Evolutionary conservation across 2,888 invertebrate species (phyloP), one percentile per base, ranked within the genome.

Genomic region (Eilema sororculum): DNA sequence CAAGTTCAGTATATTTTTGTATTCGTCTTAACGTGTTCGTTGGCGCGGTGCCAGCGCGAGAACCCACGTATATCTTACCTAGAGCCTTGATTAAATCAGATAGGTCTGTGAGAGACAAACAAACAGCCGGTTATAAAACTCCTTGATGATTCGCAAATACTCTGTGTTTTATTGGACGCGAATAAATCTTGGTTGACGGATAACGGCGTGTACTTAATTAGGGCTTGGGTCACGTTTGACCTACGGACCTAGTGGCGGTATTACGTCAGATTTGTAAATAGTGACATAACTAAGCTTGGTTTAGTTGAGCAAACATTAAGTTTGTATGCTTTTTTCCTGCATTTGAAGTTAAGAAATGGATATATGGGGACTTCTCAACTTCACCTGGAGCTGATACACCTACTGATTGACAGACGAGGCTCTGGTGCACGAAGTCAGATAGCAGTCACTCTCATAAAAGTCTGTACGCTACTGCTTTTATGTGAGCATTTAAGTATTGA

Each of bases 31-130:
- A 88, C 84, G 88, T 87, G 87, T 87, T 82, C 80, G 73, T 81
- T 93, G 93, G 93, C 90, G 76, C 80, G 57, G 71, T 78, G 91
- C 93, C 92, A 93, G 84, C 75, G 59, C 62, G 75, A 77, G 74
- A 69, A 73, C 65, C 68, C 74, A 72, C 71, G 66, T 69, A 72
- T 79, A 78, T 78, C 81, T 80, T 82, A 78, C 79, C 78, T 78
- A 69, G 80, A 79, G 86, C 87, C 88, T 88, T 88, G 84, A 88
- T 86, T 88, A 87, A 88, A 90, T 90, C 89, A 89, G 83, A 83
- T 82, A 85, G 79, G 74, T 83, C 70, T 70, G 71, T 77, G 80
- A 59, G 80, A 79, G 84, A 85, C 86, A 89, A 90, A 90, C 90
- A 89, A 87, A 86, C 83, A 83, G 77, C 41, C 69, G 86, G 80